phyloP scores from a whole-genome alignment of 2,888 invertebrate species.

The Lithosia quadra region DNA sequence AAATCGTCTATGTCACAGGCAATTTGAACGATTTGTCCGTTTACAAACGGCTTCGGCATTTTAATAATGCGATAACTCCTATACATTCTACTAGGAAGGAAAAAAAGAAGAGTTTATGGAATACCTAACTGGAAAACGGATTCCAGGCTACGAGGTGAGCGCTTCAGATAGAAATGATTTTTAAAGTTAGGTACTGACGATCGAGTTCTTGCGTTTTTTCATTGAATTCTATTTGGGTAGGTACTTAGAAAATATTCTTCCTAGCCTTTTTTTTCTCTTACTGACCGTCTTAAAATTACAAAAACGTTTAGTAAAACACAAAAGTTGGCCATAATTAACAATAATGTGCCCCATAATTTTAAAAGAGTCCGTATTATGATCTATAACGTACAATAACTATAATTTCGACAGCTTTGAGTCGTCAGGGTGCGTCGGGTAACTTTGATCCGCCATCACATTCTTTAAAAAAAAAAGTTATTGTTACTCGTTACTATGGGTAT shows the following conservation, averaged over 20 bases:
- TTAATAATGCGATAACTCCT: too few relatives aligned
- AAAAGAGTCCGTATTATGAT: slow-evolving; percentile 40
- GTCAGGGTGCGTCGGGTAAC: slow-evolving; percentile 21
- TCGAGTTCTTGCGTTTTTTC: neutral
- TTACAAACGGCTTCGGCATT: too few relatives aligned
- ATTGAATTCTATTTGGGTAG: neutral
- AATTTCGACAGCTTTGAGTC: slow-evolving; percentile 33
- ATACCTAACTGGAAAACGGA: too few relatives aligned
- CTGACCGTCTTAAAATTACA: neutral
- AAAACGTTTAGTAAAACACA: slow-evolving; percentile 13
- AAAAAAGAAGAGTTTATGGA: too few relatives aligned
- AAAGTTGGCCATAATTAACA: slow-evolving; percentile 27
- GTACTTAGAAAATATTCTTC: neutral
- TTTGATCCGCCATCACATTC: slow-evolving; percentile 46
- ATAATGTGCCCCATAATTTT: slow-evolving; percentile 12
- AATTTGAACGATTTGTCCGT: too few relatives aligned
- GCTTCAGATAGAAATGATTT: neutral
- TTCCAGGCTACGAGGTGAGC: neutral
- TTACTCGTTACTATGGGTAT: slow-evolving; percentile 24
- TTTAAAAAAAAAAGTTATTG: slow-evolving; percentile 26
- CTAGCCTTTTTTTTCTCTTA: neutral
- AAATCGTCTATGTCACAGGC: too few relatives aligned
- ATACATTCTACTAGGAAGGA: too few relatives aligned
- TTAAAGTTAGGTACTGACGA: neutral
- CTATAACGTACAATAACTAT: slow-evolving; percentile 34